These are phyloP conservation scores for Drosophila kambysellisi DNA, from an alignment of 2,888 invertebrate genomes.

Conservation along the genomic window DNA sequence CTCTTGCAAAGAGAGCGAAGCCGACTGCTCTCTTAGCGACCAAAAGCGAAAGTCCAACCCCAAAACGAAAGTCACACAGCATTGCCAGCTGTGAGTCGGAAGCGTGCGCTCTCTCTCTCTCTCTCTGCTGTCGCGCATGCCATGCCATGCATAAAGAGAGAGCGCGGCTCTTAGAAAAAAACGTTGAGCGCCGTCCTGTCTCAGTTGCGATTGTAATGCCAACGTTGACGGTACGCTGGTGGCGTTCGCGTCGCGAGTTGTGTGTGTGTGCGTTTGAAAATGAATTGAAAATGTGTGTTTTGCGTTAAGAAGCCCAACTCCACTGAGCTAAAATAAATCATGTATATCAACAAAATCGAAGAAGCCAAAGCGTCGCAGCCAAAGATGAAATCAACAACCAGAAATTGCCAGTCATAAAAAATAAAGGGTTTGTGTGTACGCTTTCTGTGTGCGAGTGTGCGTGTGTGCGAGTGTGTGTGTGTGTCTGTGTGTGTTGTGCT, in stretches of 20 bases:
- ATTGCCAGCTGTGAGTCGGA: slow-evolving; percentile 47
- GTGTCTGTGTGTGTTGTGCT: slow-evolving; percentile 62
- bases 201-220: slow-evolving; percentile 78
- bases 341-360: slow-evolving; percentile 70
- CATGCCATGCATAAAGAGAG: background rate
- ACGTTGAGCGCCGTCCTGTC: slow-evolving; percentile 33
- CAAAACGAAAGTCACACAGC: slow-evolving; percentile 38
- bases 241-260: slow-evolving; percentile 73
- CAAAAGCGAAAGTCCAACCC: slow-evolving; percentile 71
- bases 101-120: slow-evolving; percentile 14
- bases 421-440: slow-evolving; percentile 57
- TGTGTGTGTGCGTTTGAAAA: slow-evolving; percentile 36
- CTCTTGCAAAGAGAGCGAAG: slow-evolving; percentile 23
- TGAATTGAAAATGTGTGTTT: slow-evolving; percentile 50
- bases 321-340: slow-evolving; percentile 65
- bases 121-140: slow-evolving; percentile 1
- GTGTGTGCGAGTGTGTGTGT: slow-evolving; percentile 12
- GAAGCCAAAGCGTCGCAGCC: slow-evolving; percentile 71
- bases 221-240: slow-evolving; percentile 70
- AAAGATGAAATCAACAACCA: slow-evolving; percentile 79
- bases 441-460: slow-evolving; percentile 16
- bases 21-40: slow-evolving; percentile 38
- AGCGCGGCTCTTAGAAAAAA: slow-evolving; percentile 22
- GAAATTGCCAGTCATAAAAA: slow-evolving; percentile 80
- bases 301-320: slow-evolving; percentile 42